Percentiles rank a stretch among this genome's conserved stretches.
Evolutionary conservation across 1,140 invertebrate species (phyloP).

Genomic region (Diachasmimorpha longicaudata): DNA sequence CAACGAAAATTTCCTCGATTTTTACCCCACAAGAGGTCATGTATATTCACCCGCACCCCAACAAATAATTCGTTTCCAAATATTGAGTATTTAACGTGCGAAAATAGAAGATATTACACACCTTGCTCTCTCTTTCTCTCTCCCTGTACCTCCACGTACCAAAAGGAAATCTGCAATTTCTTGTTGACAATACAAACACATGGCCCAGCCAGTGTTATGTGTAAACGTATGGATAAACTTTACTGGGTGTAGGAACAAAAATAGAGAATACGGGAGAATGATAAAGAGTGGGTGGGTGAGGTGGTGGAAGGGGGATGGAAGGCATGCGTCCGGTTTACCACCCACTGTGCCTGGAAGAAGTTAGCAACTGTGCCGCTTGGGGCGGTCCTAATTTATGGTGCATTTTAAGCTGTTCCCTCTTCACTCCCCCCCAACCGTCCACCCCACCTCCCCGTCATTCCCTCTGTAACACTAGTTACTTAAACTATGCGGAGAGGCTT

Average conservation of each 20-base stretch:
- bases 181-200: neutral
- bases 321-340: constrained; percentile 24
- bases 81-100: neutral
- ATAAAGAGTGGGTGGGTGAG: neutral
- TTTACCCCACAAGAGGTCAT: neutral
- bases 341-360: constrained; percentile 17
- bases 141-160: too few relatives aligned
- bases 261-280: constrained; percentile 2
- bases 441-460: neutral
- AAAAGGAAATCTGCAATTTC: neutral
- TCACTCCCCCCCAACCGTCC: neutral
- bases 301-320: neutral
- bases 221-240: neutral
- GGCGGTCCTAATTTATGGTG: constrained; percentile 15
- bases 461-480: neutral
- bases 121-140: too few relatives aligned
- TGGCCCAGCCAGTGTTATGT: neutral
- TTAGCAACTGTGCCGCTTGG: constrained; percentile 14
- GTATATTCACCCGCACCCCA: neutral
- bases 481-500: too few relatives aligned
- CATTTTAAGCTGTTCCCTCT: constrained; percentile 8
- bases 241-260: neutral
- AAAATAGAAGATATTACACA: neutral
- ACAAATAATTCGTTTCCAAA: neutral
- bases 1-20: neutral